Base-by-base conservation (phyloP, 2,888 invertebrate genomes). In the Hoplodrina ambigua region DNA sequence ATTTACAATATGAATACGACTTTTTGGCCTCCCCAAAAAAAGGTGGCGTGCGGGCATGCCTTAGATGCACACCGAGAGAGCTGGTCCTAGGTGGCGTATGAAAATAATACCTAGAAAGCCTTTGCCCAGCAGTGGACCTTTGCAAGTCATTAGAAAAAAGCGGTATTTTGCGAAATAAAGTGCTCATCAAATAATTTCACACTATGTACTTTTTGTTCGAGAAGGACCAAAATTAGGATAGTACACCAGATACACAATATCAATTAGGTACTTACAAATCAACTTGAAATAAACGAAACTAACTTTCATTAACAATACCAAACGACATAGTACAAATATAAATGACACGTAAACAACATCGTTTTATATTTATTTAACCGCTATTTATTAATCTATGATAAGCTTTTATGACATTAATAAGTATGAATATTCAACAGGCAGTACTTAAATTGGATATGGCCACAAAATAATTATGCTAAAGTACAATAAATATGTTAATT, bases 401-500 rank as follows among this genome's bases (percentile, higher is more conserved):
- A 84, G 69, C 25, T 54, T 77, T 74, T 77, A 80, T 72, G 69
- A 68, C 58, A 19, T 69, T 69, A 69, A 69, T 72, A 46, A 57
- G 70, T 72, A 85, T 86, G 74, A 88, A 88, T 87, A 88, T 86
- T 88, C 81, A 84, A 81, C 41, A 64, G 20, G 15, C 33, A 69
- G 69, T 83, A 84, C 80, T 83, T 79, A 84, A 84, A 79, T 84
- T 75, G 79, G 75, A 83, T 72, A 79, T 82, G 73, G 78, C 79
- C 73, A 85, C 85, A 80, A 86, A 87, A 87, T 88, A 86, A 81
- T 84, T 79, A 82, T 86, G 86, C 86, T 87, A 85, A 87, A 85
- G 84, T 80, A 86, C 86, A 87, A 91, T 92, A 90, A 90, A 92
- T 87, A 92, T 92, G 91, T 83, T 75, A 92, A 92, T 92, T 87